These are phyloP conservation scores for Dipodomys stephensi DNA, from an alignment of 2,113 vertebrate species.

Conservation along the genomic window DNA sequence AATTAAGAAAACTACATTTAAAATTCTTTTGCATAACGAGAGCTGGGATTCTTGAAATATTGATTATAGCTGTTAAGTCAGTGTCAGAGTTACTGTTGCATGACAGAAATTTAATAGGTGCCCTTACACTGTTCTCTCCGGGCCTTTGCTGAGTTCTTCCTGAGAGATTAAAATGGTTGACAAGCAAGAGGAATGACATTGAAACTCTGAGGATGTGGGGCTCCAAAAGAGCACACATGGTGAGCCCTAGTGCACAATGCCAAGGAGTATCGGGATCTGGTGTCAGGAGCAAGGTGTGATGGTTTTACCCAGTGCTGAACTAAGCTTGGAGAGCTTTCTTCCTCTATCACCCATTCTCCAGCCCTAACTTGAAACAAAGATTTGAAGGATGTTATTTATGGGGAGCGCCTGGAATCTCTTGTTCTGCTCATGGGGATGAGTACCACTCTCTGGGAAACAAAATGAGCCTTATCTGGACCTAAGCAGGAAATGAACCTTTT, in stretches of 20 bases:
- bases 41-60: constrained; percentile 26
- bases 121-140: background rate
- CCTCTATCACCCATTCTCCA: background rate
- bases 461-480: background rate
- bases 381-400: background rate
- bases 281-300: background rate
- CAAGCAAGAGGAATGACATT: background rate
- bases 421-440: background rate
- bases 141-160: background rate
- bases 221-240: background rate
- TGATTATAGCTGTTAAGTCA: background rate
- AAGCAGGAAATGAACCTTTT: background rate
- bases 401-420: background rate
- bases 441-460: too few relatives aligned
- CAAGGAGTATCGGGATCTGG: background rate
- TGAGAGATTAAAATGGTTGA: background rate
- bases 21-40: background rate
- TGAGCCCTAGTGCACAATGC: accelerated
- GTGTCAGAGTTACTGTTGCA: background rate
- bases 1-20: constrained; percentile 18
- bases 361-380: background rate
- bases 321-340: background rate
- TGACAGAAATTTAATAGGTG: background rate
- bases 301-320: background rate
- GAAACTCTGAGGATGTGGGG: background rate